Conservation (phyloP, 2,797 vertebrate species). For the Sebastes itinus region DNA sequence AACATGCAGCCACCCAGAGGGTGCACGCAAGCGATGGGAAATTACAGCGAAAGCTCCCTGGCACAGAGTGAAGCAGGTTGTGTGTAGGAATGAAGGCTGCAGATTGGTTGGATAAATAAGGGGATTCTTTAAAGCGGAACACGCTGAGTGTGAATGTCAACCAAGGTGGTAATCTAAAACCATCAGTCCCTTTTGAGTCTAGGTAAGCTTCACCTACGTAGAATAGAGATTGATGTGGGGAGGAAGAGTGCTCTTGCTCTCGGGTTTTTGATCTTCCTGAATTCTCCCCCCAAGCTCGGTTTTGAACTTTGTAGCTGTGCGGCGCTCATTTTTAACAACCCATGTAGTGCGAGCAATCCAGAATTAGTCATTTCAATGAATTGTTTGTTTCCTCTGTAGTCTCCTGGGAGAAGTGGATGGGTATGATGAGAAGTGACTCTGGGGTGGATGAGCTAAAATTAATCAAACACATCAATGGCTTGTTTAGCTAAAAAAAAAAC, state of each 20-base stretch:
- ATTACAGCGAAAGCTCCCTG: conserved; percentile 70
- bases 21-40: conserved; percentile 67
- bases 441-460: conserved; percentile 63
- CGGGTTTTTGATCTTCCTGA: conserved; percentile 64
- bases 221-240: conserved; percentile 64
- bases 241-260: conserved; percentile 61
- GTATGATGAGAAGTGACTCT: conserved; percentile 56
- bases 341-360: conserved; percentile 44
- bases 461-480: conserved; percentile 66
- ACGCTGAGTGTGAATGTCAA: conserved; percentile 65
- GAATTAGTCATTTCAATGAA: conserved; percentile 74
- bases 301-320: conserved; percentile 55
- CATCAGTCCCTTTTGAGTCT: conserved; percentile 68
- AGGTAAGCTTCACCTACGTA: conserved; percentile 61
- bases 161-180: conserved; percentile 72
- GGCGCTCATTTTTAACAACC: conserved; percentile 59
- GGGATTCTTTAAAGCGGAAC: conserved; percentile 68
- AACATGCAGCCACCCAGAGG: conserved; percentile 74
- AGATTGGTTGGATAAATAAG: conserved; percentile 74
- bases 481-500: conserved; percentile 37
- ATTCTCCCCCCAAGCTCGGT: conserved; percentile 61
- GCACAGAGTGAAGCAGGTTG: conserved; percentile 59
- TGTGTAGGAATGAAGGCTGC: conserved; percentile 70
- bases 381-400: conserved; percentile 69
- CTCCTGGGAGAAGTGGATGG: conserved; percentile 52